Evolutionary conservation across 2,113 vertebrate species (phyloP).

Genomic region (Corythaixoides concolor): DNA sequence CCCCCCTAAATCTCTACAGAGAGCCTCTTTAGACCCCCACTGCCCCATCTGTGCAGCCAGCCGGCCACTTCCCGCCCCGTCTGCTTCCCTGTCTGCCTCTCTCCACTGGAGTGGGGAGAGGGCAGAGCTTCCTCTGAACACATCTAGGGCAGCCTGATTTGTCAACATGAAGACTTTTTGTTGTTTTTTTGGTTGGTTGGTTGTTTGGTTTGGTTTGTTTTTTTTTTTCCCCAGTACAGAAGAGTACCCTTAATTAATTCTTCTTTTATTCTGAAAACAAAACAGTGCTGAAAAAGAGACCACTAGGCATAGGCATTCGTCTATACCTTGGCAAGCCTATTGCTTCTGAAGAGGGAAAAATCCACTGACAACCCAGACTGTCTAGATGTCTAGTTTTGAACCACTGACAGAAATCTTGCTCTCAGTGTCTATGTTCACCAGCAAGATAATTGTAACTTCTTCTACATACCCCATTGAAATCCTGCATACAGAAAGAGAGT

Average conservation of each 20-base stretch:
- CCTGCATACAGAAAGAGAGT: background rate
- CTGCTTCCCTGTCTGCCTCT: background rate
- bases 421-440: background rate
- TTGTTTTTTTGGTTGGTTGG: background rate
- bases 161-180: background rate
- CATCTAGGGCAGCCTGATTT: background rate
- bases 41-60: fast-evolving
- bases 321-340: background rate
- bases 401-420: background rate
- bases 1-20: background rate
- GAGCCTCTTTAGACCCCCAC: background rate
- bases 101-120: fast-evolving
- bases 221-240: background rate
- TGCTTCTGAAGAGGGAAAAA: background rate
- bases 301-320: background rate
- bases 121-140: background rate
- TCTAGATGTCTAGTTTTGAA: background rate
- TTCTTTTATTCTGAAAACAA: background rate
- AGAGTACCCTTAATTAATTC: background rate
- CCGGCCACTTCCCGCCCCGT: fast-evolving
- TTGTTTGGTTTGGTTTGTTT: too few relatives aligned
- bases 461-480: background rate
- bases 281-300: background rate
- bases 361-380: background rate
- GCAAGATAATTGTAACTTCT: background rate